phyloP scores from a whole-genome alignment of 2,888 invertebrate genomes.

The Rotaria magnacalcarata region DNA sequence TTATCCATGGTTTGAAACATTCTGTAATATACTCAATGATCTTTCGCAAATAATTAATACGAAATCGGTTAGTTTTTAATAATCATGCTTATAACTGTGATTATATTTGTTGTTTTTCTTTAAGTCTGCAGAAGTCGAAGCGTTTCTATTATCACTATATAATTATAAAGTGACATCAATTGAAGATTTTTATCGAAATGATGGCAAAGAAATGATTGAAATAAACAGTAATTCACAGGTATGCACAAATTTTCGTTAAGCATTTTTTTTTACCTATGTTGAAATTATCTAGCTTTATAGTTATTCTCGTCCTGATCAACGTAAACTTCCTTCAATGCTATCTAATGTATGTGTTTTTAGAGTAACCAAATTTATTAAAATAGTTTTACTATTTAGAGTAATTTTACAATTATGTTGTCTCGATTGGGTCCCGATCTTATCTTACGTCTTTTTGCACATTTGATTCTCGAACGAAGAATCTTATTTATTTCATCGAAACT shows the following conservation, averaged over 20 bases:
- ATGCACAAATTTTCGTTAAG: not conserved
- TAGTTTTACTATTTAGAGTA: not conserved
- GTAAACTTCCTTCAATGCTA: not conserved
- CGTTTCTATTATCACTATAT: not conserved
- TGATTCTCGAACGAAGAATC: not conserved
- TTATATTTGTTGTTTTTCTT: not conserved
- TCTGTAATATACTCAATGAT: slow-evolving; percentile 4
- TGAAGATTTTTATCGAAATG: not conserved
- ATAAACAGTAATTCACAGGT: not conserved
- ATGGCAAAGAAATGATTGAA: not conserved
- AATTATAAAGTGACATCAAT: not conserved
- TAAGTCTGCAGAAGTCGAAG: not conserved
- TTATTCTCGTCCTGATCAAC: not conserved
- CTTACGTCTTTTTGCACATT: slow-evolving; percentile 13
- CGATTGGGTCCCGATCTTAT: slow-evolving; percentile 6
- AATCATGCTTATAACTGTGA: too few relatives aligned
- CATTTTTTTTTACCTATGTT: not conserved
- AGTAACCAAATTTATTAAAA: not conserved
- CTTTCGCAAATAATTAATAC: slow-evolving; percentile 27
- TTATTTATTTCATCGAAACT: slow-evolving; percentile 29
- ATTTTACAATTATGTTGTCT: slow-evolving; percentile 9
- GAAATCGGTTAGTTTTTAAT: not conserved
- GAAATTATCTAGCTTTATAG: not conserved
- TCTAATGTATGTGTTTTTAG: not conserved
- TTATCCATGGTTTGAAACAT: slow-evolving; percentile 33